phyloP scores from a whole-genome alignment of 2,113 vertebrate genomes.

The Oreotragus oreotragus region DNA sequence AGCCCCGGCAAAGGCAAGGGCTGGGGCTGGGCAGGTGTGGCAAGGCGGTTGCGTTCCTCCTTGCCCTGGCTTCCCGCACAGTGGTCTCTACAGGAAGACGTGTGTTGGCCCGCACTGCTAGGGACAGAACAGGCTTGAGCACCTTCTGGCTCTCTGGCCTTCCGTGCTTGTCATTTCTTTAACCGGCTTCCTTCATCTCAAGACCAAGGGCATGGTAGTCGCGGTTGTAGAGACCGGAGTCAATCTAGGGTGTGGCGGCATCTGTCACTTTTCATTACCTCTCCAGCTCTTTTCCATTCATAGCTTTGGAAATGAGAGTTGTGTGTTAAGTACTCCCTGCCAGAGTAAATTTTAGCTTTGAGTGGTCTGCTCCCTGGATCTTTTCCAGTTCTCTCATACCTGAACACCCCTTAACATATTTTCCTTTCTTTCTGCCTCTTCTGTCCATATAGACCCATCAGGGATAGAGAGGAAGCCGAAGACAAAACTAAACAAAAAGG shows the following conservation, averaged over 20 bases:
- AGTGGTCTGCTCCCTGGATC: not conserved
- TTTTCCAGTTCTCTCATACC: not conserved
- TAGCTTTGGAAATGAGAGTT: not conserved
- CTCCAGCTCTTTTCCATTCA: not conserved
- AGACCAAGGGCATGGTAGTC: not conserved
- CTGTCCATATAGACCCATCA: not conserved
- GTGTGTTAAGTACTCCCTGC: not conserved
- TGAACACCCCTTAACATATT: not conserved
- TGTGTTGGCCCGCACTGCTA: not conserved
- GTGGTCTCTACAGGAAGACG: not conserved
- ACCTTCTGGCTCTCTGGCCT: not conserved
- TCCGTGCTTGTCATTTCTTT: not conserved
- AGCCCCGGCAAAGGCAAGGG: not conserved
- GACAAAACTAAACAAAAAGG: not conserved
- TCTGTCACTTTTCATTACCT: constrained; percentile 8
- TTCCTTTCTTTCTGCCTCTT: not conserved
- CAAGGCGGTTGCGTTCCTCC: not conserved
- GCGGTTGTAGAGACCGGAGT: not conserved
- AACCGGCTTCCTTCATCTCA: not conserved
- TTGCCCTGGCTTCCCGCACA: not conserved
- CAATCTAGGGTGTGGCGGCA: constrained; percentile 61
- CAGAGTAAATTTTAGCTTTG: not conserved
- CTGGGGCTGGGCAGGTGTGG: not conserved
- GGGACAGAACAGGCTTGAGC: not conserved
- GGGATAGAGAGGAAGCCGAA: not conserved